Conservation (phyloP, 2,888 invertebrate species). For the Miltochrista miniata region DNA sequence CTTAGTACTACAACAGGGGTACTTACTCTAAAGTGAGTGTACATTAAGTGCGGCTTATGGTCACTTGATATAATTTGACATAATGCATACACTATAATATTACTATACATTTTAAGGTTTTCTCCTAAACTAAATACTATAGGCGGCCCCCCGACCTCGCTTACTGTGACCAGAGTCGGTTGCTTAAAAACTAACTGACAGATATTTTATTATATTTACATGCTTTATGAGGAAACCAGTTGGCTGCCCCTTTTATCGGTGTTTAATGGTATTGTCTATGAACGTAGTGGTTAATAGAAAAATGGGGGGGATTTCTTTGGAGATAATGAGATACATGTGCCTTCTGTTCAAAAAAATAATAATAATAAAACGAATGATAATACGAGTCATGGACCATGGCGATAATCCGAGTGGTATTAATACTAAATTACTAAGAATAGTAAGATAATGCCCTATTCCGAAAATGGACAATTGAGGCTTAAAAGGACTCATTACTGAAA, state of each 20-base stretch:
- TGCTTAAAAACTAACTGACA: constrained; percentile 53
- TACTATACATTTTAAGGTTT: constrained; percentile 33
- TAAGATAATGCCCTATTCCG: neutral
- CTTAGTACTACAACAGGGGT: no score
- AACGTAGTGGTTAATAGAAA: constrained; percentile 29
- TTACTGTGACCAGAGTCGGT: constrained; percentile 69
- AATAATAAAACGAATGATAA: neutral
- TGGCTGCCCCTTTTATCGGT: neutral
- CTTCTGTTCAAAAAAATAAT: neutral
- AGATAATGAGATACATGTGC: constrained; percentile 28
- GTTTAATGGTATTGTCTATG: constrained; percentile 11
- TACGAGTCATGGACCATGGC: constrained; percentile 22
- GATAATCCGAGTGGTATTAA: constrained; percentile 5
- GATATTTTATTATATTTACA: constrained; percentile 34
- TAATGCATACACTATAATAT: constrained; percentile 37
- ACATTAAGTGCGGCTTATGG: no score
- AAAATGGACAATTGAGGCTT: no score
- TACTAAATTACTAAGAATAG: neutral
- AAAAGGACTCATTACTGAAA: no score
- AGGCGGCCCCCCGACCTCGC: constrained; percentile 76
- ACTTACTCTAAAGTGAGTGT: no score
- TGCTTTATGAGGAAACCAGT: constrained; percentile 25
- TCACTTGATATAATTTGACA: constrained; percentile 30
- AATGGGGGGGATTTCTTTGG: constrained; percentile 39
- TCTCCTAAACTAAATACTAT: constrained; percentile 65